These are phyloP conservation scores for Cartodere bifasciata DNA, from an alignment of 2,888 invertebrate species.

Conservation along the genomic window DNA sequence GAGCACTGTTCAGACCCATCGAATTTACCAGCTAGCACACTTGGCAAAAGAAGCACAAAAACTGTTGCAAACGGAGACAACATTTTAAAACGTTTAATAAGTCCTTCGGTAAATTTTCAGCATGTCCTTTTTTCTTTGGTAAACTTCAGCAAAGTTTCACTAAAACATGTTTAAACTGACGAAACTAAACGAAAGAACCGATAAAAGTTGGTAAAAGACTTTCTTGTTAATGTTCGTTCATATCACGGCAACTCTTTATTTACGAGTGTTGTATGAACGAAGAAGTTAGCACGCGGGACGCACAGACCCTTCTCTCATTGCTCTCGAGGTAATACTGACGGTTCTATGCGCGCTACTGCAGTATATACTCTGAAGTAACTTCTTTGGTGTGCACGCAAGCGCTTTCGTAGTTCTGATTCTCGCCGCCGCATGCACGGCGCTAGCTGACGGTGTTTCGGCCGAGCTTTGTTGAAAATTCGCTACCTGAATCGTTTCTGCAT, in stretches of 20 bases:
- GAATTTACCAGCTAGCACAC: slow-evolving; percentile 27
- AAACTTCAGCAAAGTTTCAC: no score
- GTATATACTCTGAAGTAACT: slow-evolving; percentile 22
- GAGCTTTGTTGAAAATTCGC: no score
- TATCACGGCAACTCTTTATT: no score
- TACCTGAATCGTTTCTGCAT: slow-evolving; percentile 1
- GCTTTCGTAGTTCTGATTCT: slow-evolving; percentile 17
- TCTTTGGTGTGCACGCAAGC: slow-evolving; percentile 19
- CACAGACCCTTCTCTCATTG: slow-evolving; percentile 12
- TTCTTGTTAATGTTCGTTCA: no score
- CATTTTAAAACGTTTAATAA: no score
- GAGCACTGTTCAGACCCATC: slow-evolving; percentile 36
- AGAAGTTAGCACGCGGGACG: no score
- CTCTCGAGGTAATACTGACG: slow-evolving; percentile 27
- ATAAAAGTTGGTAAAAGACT: no score
- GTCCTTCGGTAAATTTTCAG: no score
- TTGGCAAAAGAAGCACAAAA: slow-evolving; percentile 15
- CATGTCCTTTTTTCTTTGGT: no score
- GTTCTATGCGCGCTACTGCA: slow-evolving; percentile 25
- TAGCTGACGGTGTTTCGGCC: slow-evolving; percentile 16
- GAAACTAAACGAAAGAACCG: slow-evolving; percentile 1
- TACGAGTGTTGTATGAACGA: no score
- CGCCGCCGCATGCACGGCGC: slow-evolving; percentile 16
- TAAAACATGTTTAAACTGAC: no score
- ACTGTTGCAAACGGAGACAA: no score